Evolutionary conservation across 2,888 invertebrate species (phyloP), one percentile per base, ranked within the genome.

Genomic region (Chrysolina haemoptera): DNA sequence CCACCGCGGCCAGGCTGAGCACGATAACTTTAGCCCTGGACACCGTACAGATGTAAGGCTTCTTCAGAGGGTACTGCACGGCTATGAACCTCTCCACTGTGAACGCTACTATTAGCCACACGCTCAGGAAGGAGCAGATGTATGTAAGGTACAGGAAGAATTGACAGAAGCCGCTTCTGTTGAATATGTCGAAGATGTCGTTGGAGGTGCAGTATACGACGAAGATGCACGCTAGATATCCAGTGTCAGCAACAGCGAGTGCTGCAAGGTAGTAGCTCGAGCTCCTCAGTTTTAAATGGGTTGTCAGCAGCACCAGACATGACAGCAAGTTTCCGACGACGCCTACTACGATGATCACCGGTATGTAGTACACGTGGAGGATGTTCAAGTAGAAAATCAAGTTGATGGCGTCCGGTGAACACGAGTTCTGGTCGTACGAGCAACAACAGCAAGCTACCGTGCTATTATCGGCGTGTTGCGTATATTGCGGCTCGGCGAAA

Each of bases 81-180:
- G 92, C 93, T 55, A 93, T 91, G 85, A 92, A 93, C 70, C 93
- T 87, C 82, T 93, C 93, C 1, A 92, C 90, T 0, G 93, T 93
- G 83, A 93, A 93, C 0, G 92, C 92, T 6, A 93, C 93, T 48
- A 92, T 92, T 43, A 93, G 86, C 93, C 93, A 93, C 1, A 92
- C 92, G 81, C 92, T 92, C 12, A 93, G 84, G 68, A 92, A 92
- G 76, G 91, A 91, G 88, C 90, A 91, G 5, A 86, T 86, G 53
- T 86, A 84, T 64, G 86, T 85, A 0, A 86, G 63, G 76, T 87
- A 88, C 11, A 86, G 82, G 48, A 85, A 84, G 22, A 84, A 71
- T 72, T 88, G 86, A 84, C 93, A 93, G 88, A 91, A 90, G 12
- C 91, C 91, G 22, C 90, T 87, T 55, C 86, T 87, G 82, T 91